Evolutionary conservation across 2,797 vertebrate species (phyloP).

Genomic region (Chiloscyllium punctatum): DNA sequence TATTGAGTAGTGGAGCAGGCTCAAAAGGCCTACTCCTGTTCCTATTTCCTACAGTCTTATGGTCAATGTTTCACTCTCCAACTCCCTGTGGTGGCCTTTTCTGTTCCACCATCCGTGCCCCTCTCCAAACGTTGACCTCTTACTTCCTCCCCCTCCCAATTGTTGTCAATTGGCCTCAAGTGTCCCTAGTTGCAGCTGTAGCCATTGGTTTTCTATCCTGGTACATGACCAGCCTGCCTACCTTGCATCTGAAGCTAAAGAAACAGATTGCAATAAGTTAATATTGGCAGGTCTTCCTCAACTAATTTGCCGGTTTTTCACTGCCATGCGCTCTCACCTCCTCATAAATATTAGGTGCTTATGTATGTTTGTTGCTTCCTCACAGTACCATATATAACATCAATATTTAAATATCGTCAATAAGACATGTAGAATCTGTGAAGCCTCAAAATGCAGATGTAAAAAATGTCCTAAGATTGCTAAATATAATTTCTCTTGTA

Average conservation of each 20-base stretch:
- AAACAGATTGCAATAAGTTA: too few species aligned
- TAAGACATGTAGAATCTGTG: background rate
- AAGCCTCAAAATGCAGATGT: background rate
- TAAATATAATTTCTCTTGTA: background rate
- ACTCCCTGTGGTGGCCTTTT: too few species aligned
- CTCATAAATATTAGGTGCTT: background rate
- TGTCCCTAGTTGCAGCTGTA: background rate
- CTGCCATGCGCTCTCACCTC: background rate
- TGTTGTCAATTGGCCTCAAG: too few species aligned
- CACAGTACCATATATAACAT: too few species aligned
- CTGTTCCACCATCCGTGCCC: background rate
- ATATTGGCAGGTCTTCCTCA: background rate
- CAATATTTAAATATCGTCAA: background rate
- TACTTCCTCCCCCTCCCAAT: too few species aligned
- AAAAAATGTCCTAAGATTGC: background rate
- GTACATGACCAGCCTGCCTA: background rate
- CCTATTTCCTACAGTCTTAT: too few species aligned
- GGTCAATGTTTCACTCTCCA: too few species aligned
- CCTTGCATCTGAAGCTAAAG: background rate
- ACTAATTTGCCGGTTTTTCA: background rate
- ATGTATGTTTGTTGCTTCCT: background rate
- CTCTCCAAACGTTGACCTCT: background rate
- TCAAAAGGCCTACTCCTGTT: too few species aligned
- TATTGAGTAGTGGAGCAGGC: too few species aligned
- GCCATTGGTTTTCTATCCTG: background rate